A percentile compares a stretch with the other conserved stretches of the same genome.
phyloP scores from a whole-genome alignment of 2,113 vertebrate species.

The Myodes glareolus region DNA sequence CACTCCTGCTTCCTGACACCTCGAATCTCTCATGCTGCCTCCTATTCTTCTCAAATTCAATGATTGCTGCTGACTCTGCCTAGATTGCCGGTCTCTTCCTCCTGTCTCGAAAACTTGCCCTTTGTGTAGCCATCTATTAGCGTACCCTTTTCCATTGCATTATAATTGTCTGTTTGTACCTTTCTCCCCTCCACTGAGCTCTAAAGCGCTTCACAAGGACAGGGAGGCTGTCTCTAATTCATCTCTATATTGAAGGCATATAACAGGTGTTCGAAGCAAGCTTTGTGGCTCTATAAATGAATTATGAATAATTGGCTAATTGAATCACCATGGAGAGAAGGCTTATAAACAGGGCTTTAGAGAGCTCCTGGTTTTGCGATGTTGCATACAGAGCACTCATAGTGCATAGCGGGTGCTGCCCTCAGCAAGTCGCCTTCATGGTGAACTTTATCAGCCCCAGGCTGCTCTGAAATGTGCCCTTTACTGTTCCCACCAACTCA shows the following conservation, averaged over 20 bases:
- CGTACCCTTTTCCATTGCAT: not conserved
- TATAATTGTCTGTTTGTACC: not conserved
- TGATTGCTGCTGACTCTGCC: not conserved
- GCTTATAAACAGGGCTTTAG: conserved; percentile 27
- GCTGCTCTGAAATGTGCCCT: not conserved
- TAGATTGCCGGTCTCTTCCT: not conserved
- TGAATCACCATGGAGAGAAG: conserved; percentile 20
- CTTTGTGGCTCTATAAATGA: conserved; percentile 46
- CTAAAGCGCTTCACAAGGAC: conserved; percentile 41
- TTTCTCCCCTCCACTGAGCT: not conserved
- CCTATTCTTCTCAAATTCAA: not conserved
- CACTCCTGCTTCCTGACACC: not conserved
- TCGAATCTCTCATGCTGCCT: not conserved
- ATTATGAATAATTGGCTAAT: conserved; percentile 61
- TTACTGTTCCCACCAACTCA: not conserved
- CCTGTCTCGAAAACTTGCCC: not conserved
- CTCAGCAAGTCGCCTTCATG: not conserved
- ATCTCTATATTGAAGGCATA: conserved; percentile 44
- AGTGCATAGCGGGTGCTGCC: not conserved
- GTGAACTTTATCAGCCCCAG: not conserved
- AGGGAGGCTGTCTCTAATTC: conserved; percentile 31
- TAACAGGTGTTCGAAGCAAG: conserved; percentile 50
- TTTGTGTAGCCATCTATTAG: not conserved
- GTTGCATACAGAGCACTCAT: not conserved
- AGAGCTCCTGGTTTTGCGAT: not conserved